Evolutionary conservation across 1,140 invertebrate genomes (phyloP).

Genomic region (Carposina sasakii): DNA sequence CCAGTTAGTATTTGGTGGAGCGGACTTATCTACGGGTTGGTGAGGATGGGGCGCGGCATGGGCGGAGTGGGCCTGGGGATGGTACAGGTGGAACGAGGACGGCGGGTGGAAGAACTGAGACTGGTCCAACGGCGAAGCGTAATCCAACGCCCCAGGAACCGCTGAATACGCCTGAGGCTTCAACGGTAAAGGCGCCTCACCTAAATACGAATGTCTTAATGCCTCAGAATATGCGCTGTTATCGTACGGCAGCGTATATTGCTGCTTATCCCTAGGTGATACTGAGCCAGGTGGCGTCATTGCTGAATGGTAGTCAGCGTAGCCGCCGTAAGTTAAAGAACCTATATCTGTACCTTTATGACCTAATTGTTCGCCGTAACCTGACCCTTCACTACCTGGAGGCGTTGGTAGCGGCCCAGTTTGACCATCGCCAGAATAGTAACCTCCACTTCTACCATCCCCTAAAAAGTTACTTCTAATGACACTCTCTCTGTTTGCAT

Average conservation of each 20-base stretch:
- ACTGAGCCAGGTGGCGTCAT: conserved; percentile 97
- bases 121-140: conserved; percentile 77
- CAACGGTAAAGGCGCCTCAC: conserved; percentile 82
- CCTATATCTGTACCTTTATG: conserved; percentile 61
- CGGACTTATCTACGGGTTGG: conserved; percentile 68
- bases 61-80: conserved; percentile 77
- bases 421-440: conserved; percentile 73
- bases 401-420: conserved; percentile 87
- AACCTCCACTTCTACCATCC: conserved; percentile 74
- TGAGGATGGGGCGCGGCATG: conserved; percentile 65
- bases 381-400: conserved; percentile 86
- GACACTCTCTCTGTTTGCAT: conserved; percentile 94
- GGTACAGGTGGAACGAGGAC: conserved; percentile 91
- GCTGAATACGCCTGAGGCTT: conserved; percentile 91
- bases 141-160: conserved; percentile 68
- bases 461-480: conserved; percentile 90
- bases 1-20: conserved; percentile 79
- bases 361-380: conserved; percentile 79
- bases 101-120: conserved; percentile 88
- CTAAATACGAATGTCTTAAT: conserved; percentile 74
- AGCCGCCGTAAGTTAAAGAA: conserved; percentile 74
- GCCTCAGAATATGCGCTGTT: conserved; percentile 63
- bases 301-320: conserved; percentile 90
- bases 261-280: conserved; percentile 91
- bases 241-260: conserved; percentile 70